A percentile compares a stretch with the other conserved stretches of the same genome.
phyloP scores from a whole-genome alignment of 2,888 invertebrate species.

The Thymelicus lineola region DNA sequence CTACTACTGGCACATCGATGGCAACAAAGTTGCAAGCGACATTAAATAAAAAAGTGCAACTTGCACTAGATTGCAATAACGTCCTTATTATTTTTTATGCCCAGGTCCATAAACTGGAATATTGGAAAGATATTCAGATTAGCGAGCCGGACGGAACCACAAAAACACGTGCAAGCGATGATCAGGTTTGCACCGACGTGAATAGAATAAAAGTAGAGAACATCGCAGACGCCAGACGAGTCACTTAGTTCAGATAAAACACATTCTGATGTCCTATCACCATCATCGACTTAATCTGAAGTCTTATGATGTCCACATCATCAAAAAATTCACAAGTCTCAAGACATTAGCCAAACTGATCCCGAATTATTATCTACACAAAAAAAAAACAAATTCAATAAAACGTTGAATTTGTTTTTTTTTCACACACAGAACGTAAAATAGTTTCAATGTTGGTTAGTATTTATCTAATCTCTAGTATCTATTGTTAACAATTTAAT shows the following conservation, averaged over 20 bases:
- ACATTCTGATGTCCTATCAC: not conserved
- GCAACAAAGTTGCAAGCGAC: not conserved
- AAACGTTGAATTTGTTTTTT: too few species aligned
- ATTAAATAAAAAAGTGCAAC: not conserved
- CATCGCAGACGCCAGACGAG: slow-evolving; percentile 24
- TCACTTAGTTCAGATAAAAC: slow-evolving; percentile 10
- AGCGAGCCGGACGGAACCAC: slow-evolving; percentile 23
- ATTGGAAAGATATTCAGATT: slow-evolving; percentile 19
- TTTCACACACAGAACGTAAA: too few species aligned
- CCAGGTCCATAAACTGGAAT: slow-evolving; percentile 21
- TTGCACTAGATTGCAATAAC: slow-evolving; percentile 8
- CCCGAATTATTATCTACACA: too few species aligned
- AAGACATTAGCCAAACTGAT: too few species aligned
- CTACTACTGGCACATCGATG: too few species aligned
- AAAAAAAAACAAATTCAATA: too few species aligned
- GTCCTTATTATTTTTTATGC: slow-evolving; percentile 26
- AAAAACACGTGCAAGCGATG: slow-evolving; percentile 23
- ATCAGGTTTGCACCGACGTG: slow-evolving; percentile 16
- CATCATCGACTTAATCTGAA: not conserved
- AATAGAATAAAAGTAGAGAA: slow-evolving; percentile 7
- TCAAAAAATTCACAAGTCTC: too few species aligned
- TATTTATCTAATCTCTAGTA: not conserved
- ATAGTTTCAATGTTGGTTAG: too few species aligned
- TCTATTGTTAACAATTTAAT: not conserved
- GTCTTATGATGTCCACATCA: not conserved